Evolutionary conservation across 1,140 invertebrate genomes (phyloP).

Genomic region (Ptiloglossa arizonensis): DNA sequence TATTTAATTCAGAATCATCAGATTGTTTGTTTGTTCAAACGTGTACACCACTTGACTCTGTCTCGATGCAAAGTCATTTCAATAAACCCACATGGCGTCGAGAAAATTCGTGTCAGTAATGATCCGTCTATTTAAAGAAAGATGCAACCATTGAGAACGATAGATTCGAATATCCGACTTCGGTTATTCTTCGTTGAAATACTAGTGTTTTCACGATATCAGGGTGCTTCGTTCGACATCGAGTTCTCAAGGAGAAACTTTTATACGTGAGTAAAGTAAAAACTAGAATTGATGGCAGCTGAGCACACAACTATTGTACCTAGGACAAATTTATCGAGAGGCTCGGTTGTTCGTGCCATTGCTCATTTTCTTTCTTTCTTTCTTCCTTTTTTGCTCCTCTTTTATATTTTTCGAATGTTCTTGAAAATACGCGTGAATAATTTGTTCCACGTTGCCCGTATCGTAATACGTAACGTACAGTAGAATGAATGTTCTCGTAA

Average conservation of each 20-base stretch:
- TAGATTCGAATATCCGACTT: not conserved
- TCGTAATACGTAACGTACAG: not conserved
- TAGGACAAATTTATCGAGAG: not conserved
- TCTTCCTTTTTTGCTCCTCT: no score
- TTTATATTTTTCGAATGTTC: not conserved
- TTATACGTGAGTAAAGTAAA: not conserved
- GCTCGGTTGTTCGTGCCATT: not conserved
- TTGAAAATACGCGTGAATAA: no score
- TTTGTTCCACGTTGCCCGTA: no score
- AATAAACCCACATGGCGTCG: constrained; percentile 55
- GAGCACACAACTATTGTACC: not conserved
- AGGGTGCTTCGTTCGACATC: not conserved
- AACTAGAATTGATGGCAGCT: not conserved
- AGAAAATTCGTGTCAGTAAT: constrained; percentile 15
- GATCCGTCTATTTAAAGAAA: not conserved
- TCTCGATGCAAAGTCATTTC: constrained; percentile 62
- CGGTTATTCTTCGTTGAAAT: not conserved
- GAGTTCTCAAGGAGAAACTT: not conserved
- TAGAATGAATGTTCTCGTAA: not conserved
- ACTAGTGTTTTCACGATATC: not conserved
- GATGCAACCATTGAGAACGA: not conserved
- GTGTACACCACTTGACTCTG: constrained; percentile 27
- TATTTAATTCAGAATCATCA: not conserved
- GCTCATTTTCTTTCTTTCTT: no score
- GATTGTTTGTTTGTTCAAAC: constrained; percentile 59